phyloP scores from a whole-genome alignment of 2,797 vertebrate genomes.

The Gallirallus australis region DNA sequence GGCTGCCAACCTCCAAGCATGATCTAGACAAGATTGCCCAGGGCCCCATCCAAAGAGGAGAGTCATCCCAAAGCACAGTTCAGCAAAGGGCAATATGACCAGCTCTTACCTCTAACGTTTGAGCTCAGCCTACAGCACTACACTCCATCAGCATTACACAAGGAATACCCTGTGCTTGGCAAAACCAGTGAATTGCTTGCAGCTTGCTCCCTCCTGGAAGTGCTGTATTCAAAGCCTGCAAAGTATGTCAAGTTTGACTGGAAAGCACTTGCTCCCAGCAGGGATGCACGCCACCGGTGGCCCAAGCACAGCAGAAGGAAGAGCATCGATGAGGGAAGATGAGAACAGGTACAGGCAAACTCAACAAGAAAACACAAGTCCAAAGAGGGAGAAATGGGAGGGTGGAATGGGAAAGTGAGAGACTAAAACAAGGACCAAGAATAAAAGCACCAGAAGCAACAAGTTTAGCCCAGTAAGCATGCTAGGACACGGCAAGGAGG shows the following conservation, averaged over 20 bases:
- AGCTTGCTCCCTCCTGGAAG: background rate
- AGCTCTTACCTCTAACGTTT: background rate
- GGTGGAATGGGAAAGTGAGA: background rate
- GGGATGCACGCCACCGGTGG: background rate
- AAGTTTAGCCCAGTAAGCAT: background rate
- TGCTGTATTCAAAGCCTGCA: background rate
- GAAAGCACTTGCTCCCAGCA: background rate
- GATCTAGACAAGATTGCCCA: too few relatives aligned
- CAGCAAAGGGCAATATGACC: background rate
- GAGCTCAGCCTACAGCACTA: background rate
- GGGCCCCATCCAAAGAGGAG: background rate
- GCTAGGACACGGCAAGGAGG: background rate
- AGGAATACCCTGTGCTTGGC: background rate
- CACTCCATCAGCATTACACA: background rate
- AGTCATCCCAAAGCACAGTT: background rate
- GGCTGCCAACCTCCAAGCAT: too few relatives aligned
- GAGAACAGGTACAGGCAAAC: background rate
- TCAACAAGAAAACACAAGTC: rapidly evolving
- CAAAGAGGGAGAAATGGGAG: background rate
- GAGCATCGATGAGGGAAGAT: rapidly evolving
- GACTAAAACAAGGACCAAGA: background rate
- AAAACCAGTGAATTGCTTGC: rapidly evolving
- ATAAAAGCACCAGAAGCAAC: background rate
- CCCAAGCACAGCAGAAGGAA: background rate
- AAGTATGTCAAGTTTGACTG: rapidly evolving